phyloP scores from a whole-genome alignment of 2,888 invertebrate species.

The Eristalis tenax region DNA sequence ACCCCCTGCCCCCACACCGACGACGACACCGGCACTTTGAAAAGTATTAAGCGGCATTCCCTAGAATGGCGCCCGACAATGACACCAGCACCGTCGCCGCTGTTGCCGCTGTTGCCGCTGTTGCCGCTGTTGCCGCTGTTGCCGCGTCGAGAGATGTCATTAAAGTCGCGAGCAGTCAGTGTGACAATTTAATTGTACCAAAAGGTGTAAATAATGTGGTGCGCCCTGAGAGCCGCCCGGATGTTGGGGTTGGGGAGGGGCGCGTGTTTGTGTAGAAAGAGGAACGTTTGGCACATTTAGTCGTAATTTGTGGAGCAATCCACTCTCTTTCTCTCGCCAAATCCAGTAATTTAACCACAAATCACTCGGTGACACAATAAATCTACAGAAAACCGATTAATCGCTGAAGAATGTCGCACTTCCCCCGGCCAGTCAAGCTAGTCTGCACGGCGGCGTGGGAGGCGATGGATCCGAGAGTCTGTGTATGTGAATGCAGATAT shows the following conservation, averaged over 20 bases:
- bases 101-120: too few species aligned
- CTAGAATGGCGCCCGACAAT: too few species aligned
- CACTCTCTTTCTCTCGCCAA: slow-evolving; percentile 32
- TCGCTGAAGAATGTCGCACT: slow-evolving; percentile 69
- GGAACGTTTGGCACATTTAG: slow-evolving; percentile 68
- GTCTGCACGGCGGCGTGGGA: background rate
- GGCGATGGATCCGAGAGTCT: background rate
- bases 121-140: too few species aligned
- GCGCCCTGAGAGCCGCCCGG: background rate
- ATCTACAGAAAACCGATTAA: slow-evolving; percentile 73
- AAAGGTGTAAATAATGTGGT: slow-evolving; percentile 66
- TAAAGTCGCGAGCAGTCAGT: slow-evolving; percentile 67
- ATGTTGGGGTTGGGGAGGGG: background rate
- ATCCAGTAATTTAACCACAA: slow-evolving; percentile 72
- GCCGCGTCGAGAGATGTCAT: slow-evolving; percentile 50
- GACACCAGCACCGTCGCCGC: too few species aligned
- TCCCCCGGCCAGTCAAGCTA: slow-evolving; percentile 29
- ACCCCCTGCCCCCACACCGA: background rate
- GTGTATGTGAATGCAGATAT: slow-evolving; percentile 2
- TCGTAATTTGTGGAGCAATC: slow-evolving; percentile 60
- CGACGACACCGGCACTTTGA: background rate
- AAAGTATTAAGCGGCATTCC: too few species aligned
- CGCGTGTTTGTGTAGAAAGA: background rate
- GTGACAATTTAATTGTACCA: slow-evolving; percentile 71
- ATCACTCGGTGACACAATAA: slow-evolving; percentile 73